These are phyloP conservation scores for Thamnaconus septentrionalis DNA, from an alignment of 2,113 vertebrate species.

Conservation along the genomic window DNA sequence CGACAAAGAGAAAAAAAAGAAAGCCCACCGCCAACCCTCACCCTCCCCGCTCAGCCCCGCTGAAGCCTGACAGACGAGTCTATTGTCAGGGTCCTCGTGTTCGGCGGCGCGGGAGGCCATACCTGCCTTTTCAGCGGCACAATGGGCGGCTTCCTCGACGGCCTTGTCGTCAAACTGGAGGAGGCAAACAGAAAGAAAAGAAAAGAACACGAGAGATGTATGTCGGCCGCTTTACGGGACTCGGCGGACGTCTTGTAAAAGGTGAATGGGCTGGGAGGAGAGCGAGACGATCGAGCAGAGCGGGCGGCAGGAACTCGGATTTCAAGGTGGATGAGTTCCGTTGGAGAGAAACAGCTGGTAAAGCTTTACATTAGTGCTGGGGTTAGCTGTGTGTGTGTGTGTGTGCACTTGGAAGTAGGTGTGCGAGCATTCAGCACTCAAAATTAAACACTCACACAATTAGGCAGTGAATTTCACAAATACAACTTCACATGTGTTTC, in stretches of 20 bases:
- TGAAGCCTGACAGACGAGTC: conserved; percentile 23
- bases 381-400: conserved; percentile 4
- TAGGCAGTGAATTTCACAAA: no score
- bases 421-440: no score
- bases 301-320: conserved; percentile 19
- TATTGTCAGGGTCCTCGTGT: conserved; percentile 11
- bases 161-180: conserved; percentile 3
- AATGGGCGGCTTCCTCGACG: not conserved
- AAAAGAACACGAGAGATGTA: no score
- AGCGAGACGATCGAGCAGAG: conserved; percentile 25
- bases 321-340: conserved; percentile 51
- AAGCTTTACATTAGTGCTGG: conserved; percentile 57
- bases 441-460: no score
- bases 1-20: conserved; percentile 11
- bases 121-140: not conserved
- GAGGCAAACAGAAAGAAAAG: no score
- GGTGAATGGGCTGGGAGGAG: no score
- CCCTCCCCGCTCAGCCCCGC: not conserved
- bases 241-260: conserved; percentile 38
- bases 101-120: not conserved
- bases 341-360: conserved; percentile 44
- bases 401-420: conserved; percentile 21
- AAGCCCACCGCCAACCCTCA: not conserved
- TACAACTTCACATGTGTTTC: no score
- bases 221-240: conserved; percentile 17